Evolutionary conservation across 1,140 invertebrate genomes (phyloP).

Genomic region (Pantala flavescens): DNA sequence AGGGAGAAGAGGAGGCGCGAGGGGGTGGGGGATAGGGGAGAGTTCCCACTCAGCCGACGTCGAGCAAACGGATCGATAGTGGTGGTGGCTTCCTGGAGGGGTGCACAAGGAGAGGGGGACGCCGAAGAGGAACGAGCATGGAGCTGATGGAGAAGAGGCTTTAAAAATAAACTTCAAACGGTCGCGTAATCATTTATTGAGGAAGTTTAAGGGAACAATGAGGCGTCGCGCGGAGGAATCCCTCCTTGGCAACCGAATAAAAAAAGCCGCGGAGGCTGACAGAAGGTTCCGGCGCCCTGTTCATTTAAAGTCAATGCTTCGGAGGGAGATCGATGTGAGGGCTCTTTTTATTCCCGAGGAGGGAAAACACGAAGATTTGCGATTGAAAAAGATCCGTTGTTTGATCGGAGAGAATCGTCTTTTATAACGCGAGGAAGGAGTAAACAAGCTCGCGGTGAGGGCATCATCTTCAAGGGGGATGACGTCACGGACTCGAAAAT

Average conservation of each 20-base stretch:
- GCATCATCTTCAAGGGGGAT: not conserved
- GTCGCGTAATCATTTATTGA: not conserved
- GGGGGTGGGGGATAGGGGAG: not conserved
- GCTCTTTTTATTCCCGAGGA: no score
- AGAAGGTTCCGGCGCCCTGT: no score
- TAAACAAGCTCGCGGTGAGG: not conserved
- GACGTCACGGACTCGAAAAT: not conserved
- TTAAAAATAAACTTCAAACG: conserved; percentile 7
- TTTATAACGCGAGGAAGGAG: not conserved
- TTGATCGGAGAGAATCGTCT: not conserved
- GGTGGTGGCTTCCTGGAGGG: conserved; percentile 5
- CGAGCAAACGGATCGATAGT: conserved; percentile 6
- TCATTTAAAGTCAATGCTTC: no score
- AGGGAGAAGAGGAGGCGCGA: not conserved
- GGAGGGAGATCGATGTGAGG: no score
- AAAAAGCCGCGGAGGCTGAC: no score
- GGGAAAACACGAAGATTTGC: no score
- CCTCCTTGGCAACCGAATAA: not conserved
- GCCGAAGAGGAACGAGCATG: not conserved
- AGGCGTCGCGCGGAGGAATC: not conserved
- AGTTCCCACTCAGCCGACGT: not conserved
- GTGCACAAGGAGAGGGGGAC: not conserved
- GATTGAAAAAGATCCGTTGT: no score
- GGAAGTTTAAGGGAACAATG: not conserved
- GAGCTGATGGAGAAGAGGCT: not conserved